Evolutionary conservation across 2,888 invertebrate species (phyloP).

Genomic region (Pteria penguin): DNA sequence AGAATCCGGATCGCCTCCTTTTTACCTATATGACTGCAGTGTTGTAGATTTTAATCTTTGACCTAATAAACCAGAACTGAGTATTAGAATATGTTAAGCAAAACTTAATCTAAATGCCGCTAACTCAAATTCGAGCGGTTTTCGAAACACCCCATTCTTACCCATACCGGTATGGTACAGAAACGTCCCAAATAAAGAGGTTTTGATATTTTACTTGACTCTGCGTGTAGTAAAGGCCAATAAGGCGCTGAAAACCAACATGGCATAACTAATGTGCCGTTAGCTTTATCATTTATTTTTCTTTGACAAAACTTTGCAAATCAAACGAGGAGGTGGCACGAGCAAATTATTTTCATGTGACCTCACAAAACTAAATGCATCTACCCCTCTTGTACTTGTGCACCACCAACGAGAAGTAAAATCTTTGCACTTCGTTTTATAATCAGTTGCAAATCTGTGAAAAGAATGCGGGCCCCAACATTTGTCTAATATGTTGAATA

Average conservation of each 20-base stretch:
- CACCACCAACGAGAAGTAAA: conserved; percentile 26
- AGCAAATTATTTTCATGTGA: not conserved
- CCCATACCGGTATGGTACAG: no score
- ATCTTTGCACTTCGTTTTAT: not conserved
- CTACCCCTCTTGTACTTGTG: not conserved
- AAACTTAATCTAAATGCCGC: conserved; percentile 11
- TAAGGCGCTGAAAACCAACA: conserved; percentile 13
- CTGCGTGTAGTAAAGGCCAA: conserved; percentile 4
- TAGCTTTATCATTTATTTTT: not conserved
- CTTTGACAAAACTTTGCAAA: not conserved
- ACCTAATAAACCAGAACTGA: not conserved
- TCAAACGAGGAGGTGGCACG: conserved; percentile 14
- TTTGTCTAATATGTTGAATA: not conserved
- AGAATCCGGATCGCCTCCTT: not conserved
- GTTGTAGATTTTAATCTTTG: not conserved
- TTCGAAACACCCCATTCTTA: not conserved
- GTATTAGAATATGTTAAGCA: conserved; percentile 2
- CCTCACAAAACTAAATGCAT: not conserved
- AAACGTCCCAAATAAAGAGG: no score
- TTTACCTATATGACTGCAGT: not conserved
- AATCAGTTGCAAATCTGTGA: conserved; percentile 11
- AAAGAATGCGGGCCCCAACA: not conserved
- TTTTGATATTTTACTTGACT: no score
- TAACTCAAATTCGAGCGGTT: not conserved
- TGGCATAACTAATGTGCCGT: conserved; percentile 13